Evolutionary conservation across 2,797 vertebrate species (phyloP).

Genomic region (Darevskia nairensis): DNA sequence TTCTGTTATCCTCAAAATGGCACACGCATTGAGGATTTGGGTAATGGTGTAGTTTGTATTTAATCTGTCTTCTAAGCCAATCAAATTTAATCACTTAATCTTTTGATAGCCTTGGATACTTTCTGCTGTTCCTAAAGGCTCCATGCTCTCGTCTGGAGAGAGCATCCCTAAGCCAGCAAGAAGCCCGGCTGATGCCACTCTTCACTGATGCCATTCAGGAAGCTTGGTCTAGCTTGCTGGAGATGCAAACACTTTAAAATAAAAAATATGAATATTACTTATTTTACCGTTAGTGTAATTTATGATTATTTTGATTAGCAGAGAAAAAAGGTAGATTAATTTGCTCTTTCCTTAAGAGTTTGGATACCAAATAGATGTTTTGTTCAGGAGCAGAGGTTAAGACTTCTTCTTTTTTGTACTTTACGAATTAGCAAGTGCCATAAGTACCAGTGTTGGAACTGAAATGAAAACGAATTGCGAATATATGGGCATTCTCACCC

Average conservation of each 20-base stretch:
- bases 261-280: neutral
- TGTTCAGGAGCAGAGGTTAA: neutral
- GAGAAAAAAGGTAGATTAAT: neutral
- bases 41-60: neutral
- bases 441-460: neutral
- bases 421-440: neutral
- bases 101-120: neutral
- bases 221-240: neutral
- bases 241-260: neutral
- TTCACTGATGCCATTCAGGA: neutral
- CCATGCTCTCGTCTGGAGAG: too few species aligned
- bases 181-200: too few species aligned
- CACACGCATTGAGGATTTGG: neutral
- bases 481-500: neutral
- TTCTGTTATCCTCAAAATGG: neutral
- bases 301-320: neutral
- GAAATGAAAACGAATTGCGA: neutral
- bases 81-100: neutral
- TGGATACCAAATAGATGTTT: neutral
- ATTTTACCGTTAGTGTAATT: too few species aligned
- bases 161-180: too few species aligned
- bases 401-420: neutral
- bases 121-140: neutral
- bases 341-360: neutral
- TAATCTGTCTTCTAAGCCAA: neutral